Evolutionary conservation across 1,140 invertebrate species (phyloP).

Genomic region (Drosophila pandora): DNA sequence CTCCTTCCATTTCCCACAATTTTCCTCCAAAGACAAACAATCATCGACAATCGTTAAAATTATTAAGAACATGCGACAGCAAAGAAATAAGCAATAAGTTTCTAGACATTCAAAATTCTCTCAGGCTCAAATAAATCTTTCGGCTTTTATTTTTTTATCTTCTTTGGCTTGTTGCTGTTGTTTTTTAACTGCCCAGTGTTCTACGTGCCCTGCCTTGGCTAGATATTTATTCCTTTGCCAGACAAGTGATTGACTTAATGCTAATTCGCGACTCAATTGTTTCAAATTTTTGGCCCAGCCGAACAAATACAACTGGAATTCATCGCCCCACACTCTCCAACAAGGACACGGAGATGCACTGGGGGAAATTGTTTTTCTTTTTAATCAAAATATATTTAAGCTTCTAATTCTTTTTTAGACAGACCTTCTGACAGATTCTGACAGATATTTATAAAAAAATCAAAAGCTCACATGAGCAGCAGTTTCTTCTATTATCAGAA

Average conservation of each 20-base stretch:
- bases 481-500: too few species aligned
- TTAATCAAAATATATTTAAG: too few species aligned
- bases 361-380: neutral
- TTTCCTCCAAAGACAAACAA: conserved; percentile 5
- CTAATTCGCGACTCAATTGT: conserved; percentile 62
- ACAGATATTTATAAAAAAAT: too few species aligned
- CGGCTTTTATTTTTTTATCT: neutral
- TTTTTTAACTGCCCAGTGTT: conserved; percentile 15
- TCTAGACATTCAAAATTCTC: conserved; percentile 17
- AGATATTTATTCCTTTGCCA: conserved; percentile 42
- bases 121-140: conserved; percentile 26
- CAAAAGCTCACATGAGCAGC: too few species aligned
- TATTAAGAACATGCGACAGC: conserved; percentile 30
- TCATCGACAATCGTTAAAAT: conserved; percentile 36
- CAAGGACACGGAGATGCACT: neutral
- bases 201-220: conserved; percentile 43
- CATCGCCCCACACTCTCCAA: neutral
- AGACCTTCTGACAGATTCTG: too few species aligned
- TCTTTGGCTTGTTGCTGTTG: neutral
- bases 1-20: neutral
- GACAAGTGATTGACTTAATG: conserved; percentile 60
- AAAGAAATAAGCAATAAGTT: conserved; percentile 29
- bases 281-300: conserved; percentile 52
- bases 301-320: conserved; percentile 43
- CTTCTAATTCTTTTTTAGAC: too few species aligned